Conservation (phyloP, 1,140 invertebrate genomes). For the Aphelenchoides besseyi region DNA sequence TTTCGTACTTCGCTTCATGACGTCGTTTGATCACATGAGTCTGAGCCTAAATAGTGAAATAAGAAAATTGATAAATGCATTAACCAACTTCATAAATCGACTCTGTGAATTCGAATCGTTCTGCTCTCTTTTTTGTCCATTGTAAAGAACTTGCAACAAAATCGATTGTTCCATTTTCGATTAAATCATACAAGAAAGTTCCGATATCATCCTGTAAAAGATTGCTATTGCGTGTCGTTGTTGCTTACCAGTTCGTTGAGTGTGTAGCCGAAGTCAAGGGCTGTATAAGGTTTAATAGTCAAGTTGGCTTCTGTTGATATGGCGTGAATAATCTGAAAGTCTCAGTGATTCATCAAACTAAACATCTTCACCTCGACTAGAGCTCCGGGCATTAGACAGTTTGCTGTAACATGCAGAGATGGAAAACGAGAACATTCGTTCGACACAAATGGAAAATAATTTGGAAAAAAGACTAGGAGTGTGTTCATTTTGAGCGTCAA, state of each 20-base stretch:
- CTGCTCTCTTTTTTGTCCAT: neutral
- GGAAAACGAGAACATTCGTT: neutral
- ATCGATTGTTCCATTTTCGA: slow-evolving; percentile 16
- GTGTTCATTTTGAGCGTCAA: too few relatives aligned
- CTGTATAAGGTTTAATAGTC: neutral
- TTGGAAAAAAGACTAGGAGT: neutral
- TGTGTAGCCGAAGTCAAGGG: neutral
- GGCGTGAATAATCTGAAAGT: neutral
- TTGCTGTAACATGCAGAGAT: neutral
- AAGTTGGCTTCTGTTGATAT: neutral
- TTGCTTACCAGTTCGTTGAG: neutral
- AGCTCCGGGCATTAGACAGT: neutral
- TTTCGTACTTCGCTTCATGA: neutral
- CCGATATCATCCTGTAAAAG: slow-evolving; percentile 5
- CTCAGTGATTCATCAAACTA: neutral
- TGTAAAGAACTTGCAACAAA: neutral
- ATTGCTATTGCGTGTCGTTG: neutral
- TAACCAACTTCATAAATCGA: neutral
- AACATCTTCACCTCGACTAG: neutral
- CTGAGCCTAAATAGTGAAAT: neutral
- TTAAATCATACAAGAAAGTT: neutral
- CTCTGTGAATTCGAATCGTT: neutral
- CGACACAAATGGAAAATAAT: neutral
- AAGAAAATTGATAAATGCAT: neutral
- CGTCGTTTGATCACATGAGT: neutral